A percentile compares a stretch with the other conserved stretches of the same genome.
These are phyloP conservation scores for Chondrilla cf. caribensis DNA, from an alignment of 37 sponge, comb jelly and placozoan genomes.

Conservation along the genomic window DNA sequence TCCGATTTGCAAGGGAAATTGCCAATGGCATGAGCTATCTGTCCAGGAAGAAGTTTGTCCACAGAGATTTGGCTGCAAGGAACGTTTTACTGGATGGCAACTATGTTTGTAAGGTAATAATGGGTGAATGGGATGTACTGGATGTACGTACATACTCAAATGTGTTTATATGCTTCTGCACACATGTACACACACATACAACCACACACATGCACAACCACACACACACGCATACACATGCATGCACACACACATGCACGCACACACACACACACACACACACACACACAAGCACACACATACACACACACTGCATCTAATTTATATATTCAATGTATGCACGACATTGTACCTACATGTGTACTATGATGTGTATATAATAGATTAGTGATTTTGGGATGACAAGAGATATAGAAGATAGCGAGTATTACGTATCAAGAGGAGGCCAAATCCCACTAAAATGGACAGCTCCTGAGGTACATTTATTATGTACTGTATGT, in stretches of 20 bases:
- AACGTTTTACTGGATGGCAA: conserved; percentile 42
- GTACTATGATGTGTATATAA: no score
- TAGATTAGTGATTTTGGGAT: conserved; percentile 77
- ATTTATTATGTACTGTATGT: neutral
- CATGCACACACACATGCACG: conserved; percentile 13
- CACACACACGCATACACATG: conserved; percentile 15
- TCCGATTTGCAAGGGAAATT: conserved; percentile 50
- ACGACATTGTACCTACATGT: neutral
- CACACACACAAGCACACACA: neutral
- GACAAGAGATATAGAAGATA: conserved; percentile 47
- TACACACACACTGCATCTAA: neutral
- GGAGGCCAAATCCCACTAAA: conserved; percentile 56
- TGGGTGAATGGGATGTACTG: neutral
- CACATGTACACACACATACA: neutral
- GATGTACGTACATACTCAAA: neutral
- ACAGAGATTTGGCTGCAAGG: conserved; percentile 72
- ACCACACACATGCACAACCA: conserved; percentile 8
- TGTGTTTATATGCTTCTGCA: neutral
- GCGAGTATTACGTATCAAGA: conserved; percentile 45
- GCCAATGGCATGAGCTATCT: conserved; percentile 66
- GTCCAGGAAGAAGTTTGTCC: conserved; percentile 47
- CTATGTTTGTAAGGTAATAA: conserved; percentile 44
- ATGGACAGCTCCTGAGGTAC: conserved; percentile 85
- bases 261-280: neutral
- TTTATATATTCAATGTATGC: no score